Conservation (phyloP, 2,797 vertebrate genomes). For the Saxicola maurus region DNA sequence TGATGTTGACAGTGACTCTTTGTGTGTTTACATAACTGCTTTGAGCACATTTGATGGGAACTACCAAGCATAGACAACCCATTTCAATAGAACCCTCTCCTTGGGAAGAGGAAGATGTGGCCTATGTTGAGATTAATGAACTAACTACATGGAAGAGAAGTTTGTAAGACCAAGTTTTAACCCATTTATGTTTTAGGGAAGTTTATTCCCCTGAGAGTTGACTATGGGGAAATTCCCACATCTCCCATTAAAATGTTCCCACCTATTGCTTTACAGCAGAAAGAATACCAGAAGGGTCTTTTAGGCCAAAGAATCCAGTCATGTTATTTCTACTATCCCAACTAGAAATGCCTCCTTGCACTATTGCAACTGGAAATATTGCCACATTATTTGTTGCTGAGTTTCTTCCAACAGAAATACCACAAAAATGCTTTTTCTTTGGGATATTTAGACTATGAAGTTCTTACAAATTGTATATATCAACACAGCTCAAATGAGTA, state of each 20-base stretch:
- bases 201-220: background rate
- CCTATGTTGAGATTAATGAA: background rate
- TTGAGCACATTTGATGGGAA: background rate
- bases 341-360: slow-evolving; percentile 22
- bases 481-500: slow-evolving; percentile 38
- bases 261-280: slow-evolving; percentile 9
- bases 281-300: slow-evolving; percentile 10
- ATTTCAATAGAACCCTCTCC: background rate
- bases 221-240: slow-evolving; percentile 33
- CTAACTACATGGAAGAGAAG: background rate
- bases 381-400: slow-evolving; percentile 65
- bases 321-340: slow-evolving; percentile 50
- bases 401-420: slow-evolving; percentile 72
- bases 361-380: slow-evolving; percentile 66
- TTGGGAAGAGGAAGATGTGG: background rate
- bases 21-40: background rate
- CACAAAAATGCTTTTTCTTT: slow-evolving; percentile 72
- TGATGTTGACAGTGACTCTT: background rate
- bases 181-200: background rate
- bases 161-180: background rate
- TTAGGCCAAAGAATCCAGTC: slow-evolving; percentile 36
- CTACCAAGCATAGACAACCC: background rate
- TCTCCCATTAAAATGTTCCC: slow-evolving; percentile 21
- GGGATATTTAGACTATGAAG: slow-evolving; percentile 52
- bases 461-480: slow-evolving; percentile 65